Evolutionary conservation across 2,888 invertebrate genomes (phyloP).

Genomic region (Dyspetes luteomarginatus): DNA sequence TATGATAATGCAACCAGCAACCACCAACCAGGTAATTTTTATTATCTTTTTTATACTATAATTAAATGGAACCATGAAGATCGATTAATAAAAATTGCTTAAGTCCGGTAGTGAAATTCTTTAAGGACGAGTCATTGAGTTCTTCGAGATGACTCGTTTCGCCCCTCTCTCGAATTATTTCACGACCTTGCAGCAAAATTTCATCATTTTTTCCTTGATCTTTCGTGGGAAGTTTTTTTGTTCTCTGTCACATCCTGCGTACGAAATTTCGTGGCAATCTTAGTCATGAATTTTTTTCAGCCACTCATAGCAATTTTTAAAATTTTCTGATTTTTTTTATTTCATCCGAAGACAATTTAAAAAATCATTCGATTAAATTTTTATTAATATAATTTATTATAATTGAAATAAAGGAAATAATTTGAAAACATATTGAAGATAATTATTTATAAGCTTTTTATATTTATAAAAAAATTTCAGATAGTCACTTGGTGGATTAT

Average conservation of each 20-base stretch:
- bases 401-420: too few species aligned
- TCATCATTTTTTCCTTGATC: neutral
- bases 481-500: conserved; percentile 27
- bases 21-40: conserved; percentile 57
- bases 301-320: neutral
- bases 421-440: neutral
- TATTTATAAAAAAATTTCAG: conserved; percentile 26
- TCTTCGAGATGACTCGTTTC: conserved; percentile 33
- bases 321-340: neutral
- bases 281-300: neutral
- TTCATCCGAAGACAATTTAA: neutral
- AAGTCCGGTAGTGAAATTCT: neutral
- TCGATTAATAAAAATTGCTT: conserved; percentile 26
- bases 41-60: conserved; percentile 3
- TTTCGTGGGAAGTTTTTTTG: neutral
- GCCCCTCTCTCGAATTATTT: neutral
- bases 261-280: neutral
- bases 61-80: conserved; percentile 51
- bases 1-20: conserved; percentile 75
- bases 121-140: conserved; percentile 42
- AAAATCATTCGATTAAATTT: neutral
- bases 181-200: conserved; percentile 7
- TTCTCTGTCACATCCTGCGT: neutral
- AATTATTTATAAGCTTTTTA: neutral
- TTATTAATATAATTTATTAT: neutral